These are phyloP conservation scores for Simalia tracyae DNA, from an alignment of 2,797 vertebrate species.

Conservation along the genomic window DNA sequence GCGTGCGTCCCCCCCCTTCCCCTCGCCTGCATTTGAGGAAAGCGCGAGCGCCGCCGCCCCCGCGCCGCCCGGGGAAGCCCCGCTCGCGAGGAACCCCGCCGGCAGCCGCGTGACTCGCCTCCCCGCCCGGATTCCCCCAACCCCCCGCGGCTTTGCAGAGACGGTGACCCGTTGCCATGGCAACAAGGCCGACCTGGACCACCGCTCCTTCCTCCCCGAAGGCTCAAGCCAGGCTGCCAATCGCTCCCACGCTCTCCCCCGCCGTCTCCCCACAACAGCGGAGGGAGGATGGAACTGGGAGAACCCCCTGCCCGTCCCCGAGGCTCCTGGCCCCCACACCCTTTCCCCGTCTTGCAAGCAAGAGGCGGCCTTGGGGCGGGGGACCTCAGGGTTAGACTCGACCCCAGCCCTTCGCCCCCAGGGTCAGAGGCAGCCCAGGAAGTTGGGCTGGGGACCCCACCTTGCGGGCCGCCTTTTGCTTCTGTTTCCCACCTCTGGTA, in stretches of 20 bases:
- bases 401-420: too few relatives aligned
- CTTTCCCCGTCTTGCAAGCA: too few relatives aligned
- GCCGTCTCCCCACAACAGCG: neutral
- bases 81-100: neutral
- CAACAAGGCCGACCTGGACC: conserved; percentile 27
- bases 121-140: neutral
- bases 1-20: neutral
- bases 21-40: neutral
- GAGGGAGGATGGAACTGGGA: neutral
- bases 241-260: fast-evolving
- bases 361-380: too few relatives aligned
- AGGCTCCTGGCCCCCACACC: too few relatives aligned
- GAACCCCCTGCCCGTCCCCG: too few relatives aligned
- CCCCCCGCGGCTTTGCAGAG: neutral
- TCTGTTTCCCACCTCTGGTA: too few relatives aligned
- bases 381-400: too few relatives aligned
- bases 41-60: neutral
- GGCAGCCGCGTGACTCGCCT: neutral
- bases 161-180: conserved; percentile 56
- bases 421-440: too few relatives aligned
- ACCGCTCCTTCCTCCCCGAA: too few relatives aligned
- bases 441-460: too few relatives aligned
- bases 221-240: neutral
- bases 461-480: too few relatives aligned
- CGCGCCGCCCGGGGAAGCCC: conserved; percentile 2